Conservation (phyloP, 30 jellyfish, hydroid and myxozoan species). For the Chironex yamaguchii region DNA sequence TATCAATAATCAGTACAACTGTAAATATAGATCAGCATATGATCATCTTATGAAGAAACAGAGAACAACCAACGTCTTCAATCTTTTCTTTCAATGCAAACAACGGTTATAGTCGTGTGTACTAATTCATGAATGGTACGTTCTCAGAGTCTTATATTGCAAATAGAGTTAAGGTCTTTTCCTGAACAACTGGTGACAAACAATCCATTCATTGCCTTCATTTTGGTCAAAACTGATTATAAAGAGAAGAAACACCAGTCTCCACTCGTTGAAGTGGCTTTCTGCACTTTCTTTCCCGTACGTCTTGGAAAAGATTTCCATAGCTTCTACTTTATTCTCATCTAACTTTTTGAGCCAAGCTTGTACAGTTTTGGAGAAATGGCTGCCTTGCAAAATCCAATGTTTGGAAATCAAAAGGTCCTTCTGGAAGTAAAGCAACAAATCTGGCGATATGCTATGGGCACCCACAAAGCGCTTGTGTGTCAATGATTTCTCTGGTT, state of each 20-base stretch:
- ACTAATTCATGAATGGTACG: too few species aligned
- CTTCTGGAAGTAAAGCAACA: constrained; percentile 79
- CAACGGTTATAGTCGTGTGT: too few species aligned
- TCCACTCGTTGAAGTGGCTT: constrained; percentile 80
- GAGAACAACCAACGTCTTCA: too few species aligned
- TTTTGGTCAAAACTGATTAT: constrained; percentile 72
- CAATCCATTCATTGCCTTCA: constrained; percentile 92
- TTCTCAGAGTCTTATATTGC: too few species aligned
- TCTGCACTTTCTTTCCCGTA: constrained; percentile 78
- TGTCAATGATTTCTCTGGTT: constrained; percentile 87
- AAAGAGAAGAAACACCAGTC: constrained; percentile 79
- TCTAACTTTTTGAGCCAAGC: constrained; percentile 83
- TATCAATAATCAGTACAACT: too few species aligned
- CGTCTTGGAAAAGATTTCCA: constrained; percentile 32
- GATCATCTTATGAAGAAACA: too few species aligned
- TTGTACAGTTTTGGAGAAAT: constrained; percentile 77
- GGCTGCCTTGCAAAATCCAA: constrained; percentile 86
- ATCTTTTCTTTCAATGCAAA: too few species aligned
- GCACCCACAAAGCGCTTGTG: constrained; percentile 83
- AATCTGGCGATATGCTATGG: constrained; percentile 83
- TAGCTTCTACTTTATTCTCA: constrained; percentile 56
- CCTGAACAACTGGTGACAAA: constrained; percentile 79
- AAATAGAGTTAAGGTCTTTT: too few species aligned
- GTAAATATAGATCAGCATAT: too few species aligned
- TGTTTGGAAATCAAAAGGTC: constrained; percentile 70